phyloP scores from a whole-genome alignment of 2,113 vertebrate genomes.

The Calyptommatus sinebrachiatus region DNA sequence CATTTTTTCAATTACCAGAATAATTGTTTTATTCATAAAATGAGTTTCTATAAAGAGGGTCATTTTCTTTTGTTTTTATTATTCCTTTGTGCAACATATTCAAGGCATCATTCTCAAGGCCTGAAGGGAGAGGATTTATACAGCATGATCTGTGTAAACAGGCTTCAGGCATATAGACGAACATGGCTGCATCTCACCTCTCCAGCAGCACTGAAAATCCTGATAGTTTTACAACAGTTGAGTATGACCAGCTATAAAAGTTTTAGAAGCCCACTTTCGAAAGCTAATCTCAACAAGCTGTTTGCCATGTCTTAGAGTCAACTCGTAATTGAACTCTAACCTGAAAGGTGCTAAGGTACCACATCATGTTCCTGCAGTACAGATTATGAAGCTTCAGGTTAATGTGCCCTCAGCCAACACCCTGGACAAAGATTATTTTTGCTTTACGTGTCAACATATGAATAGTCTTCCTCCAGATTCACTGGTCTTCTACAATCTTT shows the following conservation, averaged over 20 bases:
- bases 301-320: not conserved
- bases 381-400: not conserved
- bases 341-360: not conserved
- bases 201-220: not conserved
- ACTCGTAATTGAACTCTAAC: not conserved
- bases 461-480: not conserved
- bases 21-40: constrained; percentile 88
- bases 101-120: constrained; percentile 41
- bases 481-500: not conserved
- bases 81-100: constrained; percentile 76
- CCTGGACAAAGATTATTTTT: not conserved
- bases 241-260: not conserved
- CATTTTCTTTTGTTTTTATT: constrained; percentile 82
- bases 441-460: not conserved
- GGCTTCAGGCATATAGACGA: not conserved
- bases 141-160: constrained; percentile 31
- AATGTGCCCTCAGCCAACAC: not conserved
- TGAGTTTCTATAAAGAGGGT: constrained; percentile 80
- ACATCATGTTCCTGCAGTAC: not conserved
- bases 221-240: not conserved
- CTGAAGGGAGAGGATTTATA: constrained; percentile 22
- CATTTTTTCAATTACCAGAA: constrained; percentile 87
- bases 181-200: fast-evolving
- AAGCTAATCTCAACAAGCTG: not conserved
- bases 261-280: not conserved